Evolutionary conservation across 2,888 invertebrate species (phyloP).

Genomic region (Stenurella melanura): DNA sequence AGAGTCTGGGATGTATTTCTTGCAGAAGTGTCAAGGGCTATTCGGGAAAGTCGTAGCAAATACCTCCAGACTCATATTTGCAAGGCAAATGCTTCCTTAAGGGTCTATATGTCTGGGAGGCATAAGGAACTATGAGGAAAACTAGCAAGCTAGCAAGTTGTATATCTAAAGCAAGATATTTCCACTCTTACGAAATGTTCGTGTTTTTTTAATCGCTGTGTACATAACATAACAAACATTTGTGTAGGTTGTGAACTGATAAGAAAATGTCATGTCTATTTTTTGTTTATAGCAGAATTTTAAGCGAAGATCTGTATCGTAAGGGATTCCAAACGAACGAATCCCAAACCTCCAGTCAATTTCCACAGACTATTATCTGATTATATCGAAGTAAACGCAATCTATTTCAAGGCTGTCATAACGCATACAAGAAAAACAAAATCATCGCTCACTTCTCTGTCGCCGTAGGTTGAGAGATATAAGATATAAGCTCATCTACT

Average conservation of each 20-base stretch:
- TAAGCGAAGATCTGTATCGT: conserved; percentile 10
- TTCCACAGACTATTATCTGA: conserved; percentile 33
- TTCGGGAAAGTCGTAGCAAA: too few species aligned
- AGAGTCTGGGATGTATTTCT: too few species aligned
- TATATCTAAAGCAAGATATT: too few species aligned
- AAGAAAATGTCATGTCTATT: background rate
- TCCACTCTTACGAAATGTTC: too few species aligned
- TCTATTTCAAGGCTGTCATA: conserved; percentile 28
- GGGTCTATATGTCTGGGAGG: too few species aligned
- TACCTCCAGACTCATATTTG: too few species aligned
- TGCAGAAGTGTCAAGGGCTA: too few species aligned
- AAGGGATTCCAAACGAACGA: conserved; percentile 16
- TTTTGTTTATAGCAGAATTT: conserved; percentile 7
- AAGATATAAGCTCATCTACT: conserved; percentile 15
- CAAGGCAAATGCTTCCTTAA: too few species aligned
- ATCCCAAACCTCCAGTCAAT: conserved; percentile 41
- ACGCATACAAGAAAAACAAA: conserved; percentile 34
- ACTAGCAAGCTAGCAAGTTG: too few species aligned
- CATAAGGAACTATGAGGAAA: too few species aligned
- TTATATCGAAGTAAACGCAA: conserved; percentile 31
- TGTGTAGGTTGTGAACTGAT: background rate
- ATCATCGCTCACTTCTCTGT: conserved; percentile 30
- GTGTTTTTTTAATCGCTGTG: too few species aligned
- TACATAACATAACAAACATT: too few species aligned
- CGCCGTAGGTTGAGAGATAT: conserved; percentile 21